Percentiles rank a stretch among this genome's conserved stretches.
These are phyloP conservation scores for Drosophila nr. medialis DNA, from an alignment of 2,888 invertebrate species.

Conservation along the genomic window DNA sequence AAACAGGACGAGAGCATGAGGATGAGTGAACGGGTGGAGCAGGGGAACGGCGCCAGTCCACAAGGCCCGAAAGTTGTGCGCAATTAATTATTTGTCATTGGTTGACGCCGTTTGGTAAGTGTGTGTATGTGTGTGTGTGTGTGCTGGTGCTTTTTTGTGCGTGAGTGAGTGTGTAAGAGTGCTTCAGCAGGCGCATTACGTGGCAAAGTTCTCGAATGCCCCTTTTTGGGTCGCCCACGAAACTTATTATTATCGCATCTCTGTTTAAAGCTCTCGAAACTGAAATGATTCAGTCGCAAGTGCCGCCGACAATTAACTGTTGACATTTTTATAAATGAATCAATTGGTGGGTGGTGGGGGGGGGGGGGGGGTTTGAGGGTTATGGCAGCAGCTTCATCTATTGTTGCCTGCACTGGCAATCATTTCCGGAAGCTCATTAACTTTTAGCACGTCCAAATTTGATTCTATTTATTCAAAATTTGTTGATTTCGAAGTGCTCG, in stretches of 20 bases:
- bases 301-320: constrained; percentile 53
- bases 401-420: constrained; percentile 46
- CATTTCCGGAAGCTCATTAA: constrained; percentile 73
- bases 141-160: neutral
- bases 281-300: constrained; percentile 29
- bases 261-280: constrained; percentile 35
- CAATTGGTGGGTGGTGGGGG: neutral
- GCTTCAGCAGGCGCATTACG: constrained; percentile 46
- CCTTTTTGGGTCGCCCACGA: constrained; percentile 47
- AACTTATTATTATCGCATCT: constrained; percentile 48
- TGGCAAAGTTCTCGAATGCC: constrained; percentile 45
- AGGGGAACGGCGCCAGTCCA: constrained; percentile 28
- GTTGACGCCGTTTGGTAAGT: constrained; percentile 46
- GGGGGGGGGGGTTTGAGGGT: too few species aligned
- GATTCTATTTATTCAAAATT: constrained; percentile 62
- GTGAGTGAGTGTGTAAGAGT: constrained; percentile 13
- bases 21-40: neutral
- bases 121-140: constrained; percentile 3
- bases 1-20: constrained; percentile 7
- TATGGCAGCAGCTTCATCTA: neutral
- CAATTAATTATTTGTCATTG: constrained; percentile 79
- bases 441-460: constrained; percentile 64
- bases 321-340: constrained; percentile 50
- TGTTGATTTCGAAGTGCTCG: constrained; percentile 18
- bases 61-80: constrained; percentile 63